phyloP scores from a whole-genome alignment of 2,113 vertebrate species.

The Oceanites oceanicus region DNA sequence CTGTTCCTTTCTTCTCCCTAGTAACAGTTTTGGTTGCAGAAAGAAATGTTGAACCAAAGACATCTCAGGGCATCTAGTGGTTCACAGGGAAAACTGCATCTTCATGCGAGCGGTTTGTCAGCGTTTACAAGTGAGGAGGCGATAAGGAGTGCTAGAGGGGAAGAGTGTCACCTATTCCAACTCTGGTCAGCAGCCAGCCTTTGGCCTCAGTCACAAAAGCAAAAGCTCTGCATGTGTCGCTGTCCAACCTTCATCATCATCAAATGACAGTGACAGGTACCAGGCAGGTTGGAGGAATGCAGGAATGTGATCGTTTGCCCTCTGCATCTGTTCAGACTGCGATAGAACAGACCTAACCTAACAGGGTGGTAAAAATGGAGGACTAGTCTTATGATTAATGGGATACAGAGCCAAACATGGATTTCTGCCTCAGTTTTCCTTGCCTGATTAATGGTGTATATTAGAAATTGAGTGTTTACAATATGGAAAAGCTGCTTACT shows the following conservation, averaged over 20 bases:
- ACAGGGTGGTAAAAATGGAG: not conserved
- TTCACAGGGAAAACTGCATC: not conserved
- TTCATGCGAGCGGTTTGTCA: not conserved
- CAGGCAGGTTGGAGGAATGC: not conserved
- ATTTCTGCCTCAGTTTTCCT: not conserved
- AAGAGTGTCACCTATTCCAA: not conserved
- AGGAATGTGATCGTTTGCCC: rapidly evolving
- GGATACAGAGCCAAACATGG: not conserved
- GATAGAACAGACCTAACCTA: not conserved
- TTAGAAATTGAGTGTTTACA: not conserved
- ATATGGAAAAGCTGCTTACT: not conserved
- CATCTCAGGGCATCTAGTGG: constrained; percentile 63
- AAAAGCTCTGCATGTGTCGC: not conserved
- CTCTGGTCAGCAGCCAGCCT: rapidly evolving
- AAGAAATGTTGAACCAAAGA: not conserved
- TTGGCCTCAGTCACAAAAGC: not conserved
- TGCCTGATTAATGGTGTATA: not conserved
- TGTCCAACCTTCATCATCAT: not conserved
- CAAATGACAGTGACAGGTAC: not conserved
- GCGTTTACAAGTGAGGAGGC: not conserved
- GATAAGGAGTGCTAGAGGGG: not conserved
- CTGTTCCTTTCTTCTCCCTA: not conserved
- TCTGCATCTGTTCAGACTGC: not conserved
- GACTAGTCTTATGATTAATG: not conserved
- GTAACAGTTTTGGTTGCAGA: not conserved